phyloP scores from a whole-genome alignment of 2,797 vertebrate species.

The Limnodromus scolopaceus region DNA sequence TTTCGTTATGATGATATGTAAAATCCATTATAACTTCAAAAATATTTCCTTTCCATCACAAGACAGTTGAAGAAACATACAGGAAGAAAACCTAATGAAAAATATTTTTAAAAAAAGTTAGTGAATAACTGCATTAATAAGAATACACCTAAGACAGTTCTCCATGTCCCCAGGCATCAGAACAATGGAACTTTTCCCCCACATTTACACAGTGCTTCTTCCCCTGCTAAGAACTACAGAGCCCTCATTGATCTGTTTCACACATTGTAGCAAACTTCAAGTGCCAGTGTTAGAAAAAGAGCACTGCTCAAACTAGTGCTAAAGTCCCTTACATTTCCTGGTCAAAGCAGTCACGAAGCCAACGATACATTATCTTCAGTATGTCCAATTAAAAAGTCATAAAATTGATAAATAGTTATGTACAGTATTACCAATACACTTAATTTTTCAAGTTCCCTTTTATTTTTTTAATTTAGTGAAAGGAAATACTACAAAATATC shows the following conservation, averaged over 20 bases:
- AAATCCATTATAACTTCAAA: constrained; percentile 80
- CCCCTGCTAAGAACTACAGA: background rate
- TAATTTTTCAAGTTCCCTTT: background rate
- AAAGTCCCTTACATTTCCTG: background rate
- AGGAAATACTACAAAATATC: background rate
- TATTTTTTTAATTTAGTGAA: background rate
- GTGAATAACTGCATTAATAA: constrained; percentile 21
- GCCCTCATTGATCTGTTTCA: background rate
- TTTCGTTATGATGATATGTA: constrained; percentile 46
- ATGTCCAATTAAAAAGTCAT: background rate
- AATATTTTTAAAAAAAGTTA: constrained; percentile 39
- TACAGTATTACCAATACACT: background rate
- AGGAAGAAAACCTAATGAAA: constrained; percentile 72
- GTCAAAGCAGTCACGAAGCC: background rate
- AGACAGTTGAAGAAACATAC: constrained; percentile 62
- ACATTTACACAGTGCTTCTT: background rate
- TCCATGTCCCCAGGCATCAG: background rate
- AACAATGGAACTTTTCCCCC: background rate
- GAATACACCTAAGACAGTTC: background rate
- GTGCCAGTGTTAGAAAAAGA: background rate
- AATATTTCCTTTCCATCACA: constrained; percentile 57
- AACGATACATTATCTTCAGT: fast-evolving
- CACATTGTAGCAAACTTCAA: background rate
- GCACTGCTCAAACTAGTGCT: background rate
- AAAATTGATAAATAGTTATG: background rate